These are phyloP conservation scores for Myopa testacea DNA, from an alignment of 2,888 invertebrate species.

Conservation along the genomic window DNA sequence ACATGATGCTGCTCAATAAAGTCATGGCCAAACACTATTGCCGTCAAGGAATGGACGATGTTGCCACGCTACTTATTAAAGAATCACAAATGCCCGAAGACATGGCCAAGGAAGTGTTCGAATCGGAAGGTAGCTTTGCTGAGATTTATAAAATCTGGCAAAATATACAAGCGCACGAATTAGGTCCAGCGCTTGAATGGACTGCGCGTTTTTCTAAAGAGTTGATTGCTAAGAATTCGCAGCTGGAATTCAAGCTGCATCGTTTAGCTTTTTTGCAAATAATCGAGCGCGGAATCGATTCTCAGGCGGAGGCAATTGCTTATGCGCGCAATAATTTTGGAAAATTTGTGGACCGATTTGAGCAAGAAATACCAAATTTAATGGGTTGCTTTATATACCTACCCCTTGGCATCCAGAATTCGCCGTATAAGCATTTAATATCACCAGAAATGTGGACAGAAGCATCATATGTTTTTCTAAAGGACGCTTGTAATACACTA, in stretches of 20 bases:
- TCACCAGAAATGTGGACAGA: slow-evolving; percentile 81
- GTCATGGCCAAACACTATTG: slow-evolving; percentile 96
- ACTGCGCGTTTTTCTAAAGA: slow-evolving; percentile 80
- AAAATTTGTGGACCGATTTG: slow-evolving; percentile 81
- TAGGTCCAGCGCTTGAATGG: slow-evolving; percentile 90
- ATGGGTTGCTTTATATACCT: slow-evolving; percentile 89
- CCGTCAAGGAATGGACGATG: slow-evolving; percentile 92
- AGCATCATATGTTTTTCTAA: slow-evolving; percentile 88
- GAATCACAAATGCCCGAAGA: slow-evolving; percentile 63
- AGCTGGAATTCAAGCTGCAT: slow-evolving; percentile 85
- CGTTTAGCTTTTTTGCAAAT: slow-evolving; percentile 81
- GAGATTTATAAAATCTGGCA: slow-evolving; percentile 91
- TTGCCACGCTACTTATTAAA: slow-evolving; percentile 81
- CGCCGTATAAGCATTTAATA: slow-evolving; percentile 82
- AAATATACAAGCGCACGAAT: slow-evolving; percentile 82
- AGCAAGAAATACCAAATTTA: slow-evolving; percentile 85
- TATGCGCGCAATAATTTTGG: slow-evolving; percentile 90
- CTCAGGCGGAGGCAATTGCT: slow-evolving; percentile 85
- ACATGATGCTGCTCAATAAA: slow-evolving; percentile 80
- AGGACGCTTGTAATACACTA: slow-evolving; percentile 91
- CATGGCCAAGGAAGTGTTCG: slow-evolving; percentile 64
- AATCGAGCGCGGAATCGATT: slow-evolving; percentile 67
- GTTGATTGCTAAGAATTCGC: slow-evolving; percentile 76
- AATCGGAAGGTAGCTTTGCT: slow-evolving; percentile 76
- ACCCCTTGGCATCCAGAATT: slow-evolving; percentile 80